Base-by-base conservation (phyloP, 2,113 vertebrate species). In the Microcebus tavaratra region DNA sequence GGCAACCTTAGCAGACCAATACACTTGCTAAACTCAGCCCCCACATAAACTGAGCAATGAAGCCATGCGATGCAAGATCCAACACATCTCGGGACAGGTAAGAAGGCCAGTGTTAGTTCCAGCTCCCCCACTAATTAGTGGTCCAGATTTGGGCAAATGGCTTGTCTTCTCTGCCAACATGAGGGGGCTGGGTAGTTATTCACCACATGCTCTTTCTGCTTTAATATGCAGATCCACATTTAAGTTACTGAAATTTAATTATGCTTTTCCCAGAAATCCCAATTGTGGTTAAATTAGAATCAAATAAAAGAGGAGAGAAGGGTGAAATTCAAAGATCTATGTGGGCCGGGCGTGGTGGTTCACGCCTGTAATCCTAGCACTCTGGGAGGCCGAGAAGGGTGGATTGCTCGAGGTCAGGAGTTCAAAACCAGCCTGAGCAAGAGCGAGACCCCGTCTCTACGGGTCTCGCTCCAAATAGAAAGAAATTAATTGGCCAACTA, bases 41-140 rank as follows among this genome's bases (percentile, higher is more conserved):
- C 23, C 14, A 0, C 29, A 39, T 34, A 50, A 50, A 25, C 48
- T 11, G 81, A 27, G 57, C 21, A 5, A 36, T 2, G 50, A 63
- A 4, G 14, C 5, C 20, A 1, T 25, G n/a, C 1, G 5, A 15
- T 0, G 5, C 11, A 13, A 55, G 27, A 50, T n/a, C 31, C 9
- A 27, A 12, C 13, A 17, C 61, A 2, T 50, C 4, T 1, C 8
- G 2, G 5, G 21, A 63, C 15, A 63, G 29, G 63, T 1, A 2
- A 42, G 70, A 20, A 13, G 20, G 6, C 17, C 48, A 29, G 31
- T 6, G 53, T 55, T 2, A 12, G n/a, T 34, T 15, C 25, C 11
- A 57, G 63, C 27, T 34, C 9, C 70, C 50, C 63, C 13, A 36
- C 36, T 39, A 53, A 15, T 4, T 17, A 23, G 0, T 59, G 87